Evolutionary conservation across 2,888 invertebrate genomes (phyloP).

Genomic region (Cylloceria caligata): DNA sequence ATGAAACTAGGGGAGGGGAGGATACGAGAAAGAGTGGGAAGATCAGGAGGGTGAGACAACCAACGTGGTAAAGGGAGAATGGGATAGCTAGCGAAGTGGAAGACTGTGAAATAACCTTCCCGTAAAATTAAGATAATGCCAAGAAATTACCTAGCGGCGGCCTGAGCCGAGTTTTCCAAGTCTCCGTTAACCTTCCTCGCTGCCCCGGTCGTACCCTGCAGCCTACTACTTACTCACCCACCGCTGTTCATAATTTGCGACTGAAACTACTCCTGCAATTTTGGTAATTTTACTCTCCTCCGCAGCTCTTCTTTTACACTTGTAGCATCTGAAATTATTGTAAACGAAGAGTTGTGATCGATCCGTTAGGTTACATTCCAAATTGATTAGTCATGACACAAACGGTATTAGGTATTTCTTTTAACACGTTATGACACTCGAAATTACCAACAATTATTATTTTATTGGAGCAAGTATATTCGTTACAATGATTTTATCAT

Average conservation of each 20-base stretch:
- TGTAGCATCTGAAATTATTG: neutral
- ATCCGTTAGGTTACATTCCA: too few species aligned
- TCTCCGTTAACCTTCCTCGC: constrained; percentile 10
- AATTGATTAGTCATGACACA: too few species aligned
- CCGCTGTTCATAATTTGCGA: constrained; percentile 3
- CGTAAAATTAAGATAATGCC: constrained; percentile 70
- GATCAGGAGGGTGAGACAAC: constrained; percentile 19
- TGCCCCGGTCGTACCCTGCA: constrained; percentile 12
- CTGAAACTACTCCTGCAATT: constrained; percentile 27
- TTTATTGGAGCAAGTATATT: too few species aligned
- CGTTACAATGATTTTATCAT: too few species aligned
- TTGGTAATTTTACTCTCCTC: constrained; percentile 38
- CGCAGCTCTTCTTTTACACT: neutral
- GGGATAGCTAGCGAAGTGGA: constrained; percentile 18
- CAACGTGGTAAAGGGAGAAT: constrained; percentile 10
- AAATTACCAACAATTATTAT: too few species aligned
- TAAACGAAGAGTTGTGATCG: neutral
- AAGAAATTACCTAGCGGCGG: constrained; percentile 55
- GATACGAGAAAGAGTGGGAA: constrained; percentile 17
- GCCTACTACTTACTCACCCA: constrained; percentile 28
- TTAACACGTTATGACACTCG: too few species aligned
- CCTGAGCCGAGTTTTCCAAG: constrained; percentile 37
- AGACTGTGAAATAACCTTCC: constrained; percentile 65
- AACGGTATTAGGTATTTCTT: too few species aligned
- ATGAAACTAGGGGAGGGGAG: constrained; percentile 6